Base-by-base conservation (phyloP, 2,888 invertebrate species). In the Iphiclides podalirius region DNA sequence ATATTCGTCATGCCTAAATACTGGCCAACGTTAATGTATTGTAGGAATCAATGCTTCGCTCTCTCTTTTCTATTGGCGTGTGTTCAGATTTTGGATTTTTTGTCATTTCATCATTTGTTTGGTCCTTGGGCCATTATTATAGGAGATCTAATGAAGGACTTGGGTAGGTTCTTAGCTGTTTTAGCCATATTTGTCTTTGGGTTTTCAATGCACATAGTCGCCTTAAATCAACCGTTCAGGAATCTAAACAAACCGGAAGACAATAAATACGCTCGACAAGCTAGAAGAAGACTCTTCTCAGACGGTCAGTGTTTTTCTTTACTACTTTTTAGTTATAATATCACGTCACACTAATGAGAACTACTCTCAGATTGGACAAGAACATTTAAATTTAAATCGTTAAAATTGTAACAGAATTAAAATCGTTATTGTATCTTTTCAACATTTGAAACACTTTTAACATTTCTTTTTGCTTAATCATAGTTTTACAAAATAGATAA, bases 51-150 rank as follows among this genome's bases (percentile, higher is more conserved):
- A 81, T 92, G 99, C 72, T 97, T 99, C 72, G 99, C 98, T 0
- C 90, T 98, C 70, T 96, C 98, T 48, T 95, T 99, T 76, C 91
- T 99, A 53, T 90, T 98, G 66, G 98, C 98, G 47, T 99, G 99
- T 86, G 98, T 99, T 40, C 98, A 99, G 87, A 96, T 99, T 68
- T 90, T 99, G 70, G 97, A 98, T 89, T 99, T 99, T 79, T 90
- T 99, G 40, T 98, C 98, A 15, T 99, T 99, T 78, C 99, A 99
- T 82, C 98, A 99, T 84, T 91, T 99, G 13, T 99, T 99, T 76
- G 99, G 99, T 38, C 99, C 99, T 0, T 99, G 99, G 99, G 99
- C 99, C 23, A 99, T 99, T 73, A 99, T 99, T 77, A 99, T 99
- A 70, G 96, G 98, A 14, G 96, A 96, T 79, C 90, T 96, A 47